Evolutionary conservation across 2,797 vertebrate species (phyloP).

Genomic region (Spinus olivaceus): DNA sequence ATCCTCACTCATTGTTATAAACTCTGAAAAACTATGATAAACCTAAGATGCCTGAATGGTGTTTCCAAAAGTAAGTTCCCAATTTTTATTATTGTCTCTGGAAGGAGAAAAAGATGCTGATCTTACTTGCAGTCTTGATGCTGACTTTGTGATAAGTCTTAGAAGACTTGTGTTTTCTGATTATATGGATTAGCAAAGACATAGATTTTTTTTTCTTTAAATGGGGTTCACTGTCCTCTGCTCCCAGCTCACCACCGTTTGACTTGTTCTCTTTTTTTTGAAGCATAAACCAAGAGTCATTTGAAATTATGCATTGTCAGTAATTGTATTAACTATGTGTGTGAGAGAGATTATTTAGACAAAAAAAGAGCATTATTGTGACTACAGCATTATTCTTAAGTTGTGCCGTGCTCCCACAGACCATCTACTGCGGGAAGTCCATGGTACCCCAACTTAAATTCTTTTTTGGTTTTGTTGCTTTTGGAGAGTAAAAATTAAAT

Average conservation of each 20-base stretch:
- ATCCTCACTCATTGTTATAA: background rate
- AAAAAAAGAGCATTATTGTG: background rate
- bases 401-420: background rate
- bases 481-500: background rate
- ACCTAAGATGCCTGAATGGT: background rate
- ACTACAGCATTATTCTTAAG: background rate
- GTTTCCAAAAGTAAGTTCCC: background rate
- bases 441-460: background rate
- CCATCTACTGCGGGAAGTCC: background rate
- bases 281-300: background rate
- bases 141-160: background rate
- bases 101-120: background rate
- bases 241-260: rapidly evolving
- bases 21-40: background rate
- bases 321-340: background rate
- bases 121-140: background rate
- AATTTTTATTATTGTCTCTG: background rate
- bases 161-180: background rate
- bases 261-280: background rate
- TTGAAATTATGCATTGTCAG: background rate
- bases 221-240: background rate
- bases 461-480: background rate
- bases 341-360: background rate
- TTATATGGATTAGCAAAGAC: background rate
- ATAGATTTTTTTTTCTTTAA: background rate